Evolutionary conservation across 1,140 invertebrate genomes (phyloP), one percentile per base, ranked within the genome.

Genomic region (Euwallacea fornicatus): DNA sequence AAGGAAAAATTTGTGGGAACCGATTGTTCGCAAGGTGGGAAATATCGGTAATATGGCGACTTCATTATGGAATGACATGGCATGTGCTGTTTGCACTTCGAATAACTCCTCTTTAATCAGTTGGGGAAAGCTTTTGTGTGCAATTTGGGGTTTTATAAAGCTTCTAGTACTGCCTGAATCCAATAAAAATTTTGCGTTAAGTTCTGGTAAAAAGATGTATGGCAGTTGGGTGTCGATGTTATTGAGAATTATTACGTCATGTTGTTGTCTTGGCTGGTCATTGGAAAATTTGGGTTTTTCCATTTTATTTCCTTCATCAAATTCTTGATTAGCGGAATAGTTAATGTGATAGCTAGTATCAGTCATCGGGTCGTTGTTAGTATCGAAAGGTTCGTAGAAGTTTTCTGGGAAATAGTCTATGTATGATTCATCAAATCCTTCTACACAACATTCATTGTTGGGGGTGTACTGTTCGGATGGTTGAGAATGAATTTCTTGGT

Each of bases 131-230:
- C 42, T 64, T 56, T 69, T 58, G 16, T 72, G 65, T 7, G 66
- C 70, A 46, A 69, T 58, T 61, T 72, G 10, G 0, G 69, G 70
- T 13, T 69, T 64, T 43, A 72, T 74, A 50, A 74, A 66, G 50
- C 53, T 50, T 64, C 13, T 63, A 53, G 65, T 64, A 62, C 54
- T 72, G n/a, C 66, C 70, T 42, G 61, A 72, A 42, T 74, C 73
- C 9, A 74, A 43, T 65, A 72, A 60, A 66, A 74, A 74, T 7
- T 68, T 62, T 41, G 63, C 33, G 42, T 74, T 58, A 44, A 74
- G 7, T 66, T 62, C 47, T 7, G 50, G 42, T 43, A 67, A 10
- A 41, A 58, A 56, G 7, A 69, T 13, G 42, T 47, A 50, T 60
- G 44, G 55, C 15, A 47, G 42, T 54, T 47, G 2, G 7, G 8